phyloP scores from a whole-genome alignment of 2,797 vertebrate genomes.

The Numenius phaeopus region DNA sequence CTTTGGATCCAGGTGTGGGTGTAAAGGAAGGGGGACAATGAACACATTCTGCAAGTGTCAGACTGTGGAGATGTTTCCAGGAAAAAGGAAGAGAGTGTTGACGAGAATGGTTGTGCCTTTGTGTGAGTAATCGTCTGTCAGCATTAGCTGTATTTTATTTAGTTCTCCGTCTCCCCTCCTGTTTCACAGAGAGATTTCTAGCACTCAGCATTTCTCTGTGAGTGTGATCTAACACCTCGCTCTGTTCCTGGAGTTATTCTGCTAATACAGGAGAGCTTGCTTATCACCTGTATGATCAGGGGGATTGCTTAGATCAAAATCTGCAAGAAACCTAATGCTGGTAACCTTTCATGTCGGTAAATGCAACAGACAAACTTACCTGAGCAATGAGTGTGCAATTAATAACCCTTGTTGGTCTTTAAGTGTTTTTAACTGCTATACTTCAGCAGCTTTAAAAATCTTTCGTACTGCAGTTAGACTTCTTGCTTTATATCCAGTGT shows the following conservation, averaged over 20 bases:
- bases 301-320: slow-evolving; percentile 20
- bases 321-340: background rate
- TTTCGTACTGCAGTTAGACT: background rate
- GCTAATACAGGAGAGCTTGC: slow-evolving; percentile 47
- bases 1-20: background rate
- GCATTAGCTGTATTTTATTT: background rate
- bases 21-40: background rate
- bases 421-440: background rate
- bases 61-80: background rate
- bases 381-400: background rate
- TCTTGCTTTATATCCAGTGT: background rate
- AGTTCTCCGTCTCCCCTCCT: background rate
- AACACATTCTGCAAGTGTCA: background rate
- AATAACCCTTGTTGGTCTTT: background rate
- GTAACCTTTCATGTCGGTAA: background rate
- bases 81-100: background rate
- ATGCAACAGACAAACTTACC: background rate
- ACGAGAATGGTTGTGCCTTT: background rate
- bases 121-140: background rate
- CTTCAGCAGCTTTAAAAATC: background rate
- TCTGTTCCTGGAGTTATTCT: slow-evolving; percentile 26
- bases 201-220: slow-evolving; percentile 23
- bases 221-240: slow-evolving; percentile 1
- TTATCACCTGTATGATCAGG: slow-evolving; percentile 58
- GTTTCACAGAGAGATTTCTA: background rate